Evolutionary conservation across 2,797 vertebrate genomes (phyloP).

Genomic region (Melanotaenia pygmaea): DNA sequence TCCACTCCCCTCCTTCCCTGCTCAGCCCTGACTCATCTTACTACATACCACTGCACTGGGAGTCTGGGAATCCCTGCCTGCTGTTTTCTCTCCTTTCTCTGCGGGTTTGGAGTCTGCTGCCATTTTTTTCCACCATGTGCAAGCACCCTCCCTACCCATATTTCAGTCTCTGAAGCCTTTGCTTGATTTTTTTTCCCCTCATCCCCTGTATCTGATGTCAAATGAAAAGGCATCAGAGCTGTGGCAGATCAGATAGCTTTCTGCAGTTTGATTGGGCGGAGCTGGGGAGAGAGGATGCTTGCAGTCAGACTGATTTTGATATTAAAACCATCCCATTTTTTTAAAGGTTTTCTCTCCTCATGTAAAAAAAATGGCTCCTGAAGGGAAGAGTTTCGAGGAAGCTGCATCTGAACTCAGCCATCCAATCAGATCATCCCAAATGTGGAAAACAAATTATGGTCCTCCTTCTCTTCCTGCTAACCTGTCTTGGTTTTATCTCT

Average conservation of each 20-base stretch:
- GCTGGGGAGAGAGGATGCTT: conserved; percentile 57
- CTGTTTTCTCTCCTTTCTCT: conserved; percentile 63
- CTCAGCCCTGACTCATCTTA: conserved; percentile 55
- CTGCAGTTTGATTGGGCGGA: conserved; percentile 72
- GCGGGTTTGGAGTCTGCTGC: conserved; percentile 64
- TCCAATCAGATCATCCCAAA: conserved; percentile 67
- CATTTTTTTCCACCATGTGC: conserved; percentile 30
- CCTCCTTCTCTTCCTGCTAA: conserved; percentile 63
- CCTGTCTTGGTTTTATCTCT: conserved; percentile 52
- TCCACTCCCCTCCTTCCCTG: conserved; percentile 55
- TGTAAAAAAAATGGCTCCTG: conserved; percentile 33
- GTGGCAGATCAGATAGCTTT: conserved; percentile 46
- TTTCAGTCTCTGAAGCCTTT: conserved; percentile 58
- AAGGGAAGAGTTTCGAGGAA: conserved; percentile 29
- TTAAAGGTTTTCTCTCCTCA: conserved; percentile 17
- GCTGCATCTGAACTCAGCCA: conserved; percentile 53
- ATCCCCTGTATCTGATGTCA: conserved; percentile 58
- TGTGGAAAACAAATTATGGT: conserved; percentile 45
- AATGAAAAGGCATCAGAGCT: conserved; percentile 63
- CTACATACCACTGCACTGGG: conserved; percentile 45
- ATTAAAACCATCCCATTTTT: conserved; percentile 13
- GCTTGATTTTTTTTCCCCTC: conserved; percentile 48
- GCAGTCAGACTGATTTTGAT: conserved; percentile 20
- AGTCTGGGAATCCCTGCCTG: conserved; percentile 60
- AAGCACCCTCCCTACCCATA: conserved; percentile 58